A percentile compares a stretch with the other conserved stretches of the same genome.
Evolutionary conservation across 2,888 invertebrate species (phyloP).

Genomic region (Brachyopa scutellaris): DNA sequence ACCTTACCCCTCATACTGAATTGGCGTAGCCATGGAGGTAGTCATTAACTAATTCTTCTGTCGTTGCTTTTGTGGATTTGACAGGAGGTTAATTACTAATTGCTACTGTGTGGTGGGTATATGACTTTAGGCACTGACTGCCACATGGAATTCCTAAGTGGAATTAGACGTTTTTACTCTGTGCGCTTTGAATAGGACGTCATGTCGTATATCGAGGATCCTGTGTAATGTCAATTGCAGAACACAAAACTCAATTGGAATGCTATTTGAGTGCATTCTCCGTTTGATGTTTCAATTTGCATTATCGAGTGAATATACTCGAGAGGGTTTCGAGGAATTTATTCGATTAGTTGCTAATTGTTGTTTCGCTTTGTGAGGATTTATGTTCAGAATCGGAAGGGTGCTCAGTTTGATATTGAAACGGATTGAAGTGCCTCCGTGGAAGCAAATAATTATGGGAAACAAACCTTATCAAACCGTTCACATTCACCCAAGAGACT

Average conservation of each 20-base stretch:
- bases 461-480: too few relatives aligned
- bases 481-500: too few relatives aligned
- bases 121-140: constrained; percentile 1
- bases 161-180: background rate
- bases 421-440: too few relatives aligned
- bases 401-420: too few relatives aligned
- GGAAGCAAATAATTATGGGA: too few relatives aligned
- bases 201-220: background rate
- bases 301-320: background rate
- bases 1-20: too few relatives aligned
- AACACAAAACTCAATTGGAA: constrained; percentile 2
- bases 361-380: background rate
- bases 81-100: constrained; percentile 64
- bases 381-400: too few relatives aligned
- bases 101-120: background rate
- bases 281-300: constrained; percentile 17
- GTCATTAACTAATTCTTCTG: constrained; percentile 39
- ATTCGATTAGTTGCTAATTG: background rate
- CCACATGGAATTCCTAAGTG: constrained; percentile 19
- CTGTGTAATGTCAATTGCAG: background rate
- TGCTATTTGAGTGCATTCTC: background rate
- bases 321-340: background rate
- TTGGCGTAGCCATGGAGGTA: constrained; percentile 10
- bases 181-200: background rate
- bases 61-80: constrained; percentile 36